phyloP scores from a whole-genome alignment of 2,888 invertebrate species.

The Drosophila melanocephala region DNA sequence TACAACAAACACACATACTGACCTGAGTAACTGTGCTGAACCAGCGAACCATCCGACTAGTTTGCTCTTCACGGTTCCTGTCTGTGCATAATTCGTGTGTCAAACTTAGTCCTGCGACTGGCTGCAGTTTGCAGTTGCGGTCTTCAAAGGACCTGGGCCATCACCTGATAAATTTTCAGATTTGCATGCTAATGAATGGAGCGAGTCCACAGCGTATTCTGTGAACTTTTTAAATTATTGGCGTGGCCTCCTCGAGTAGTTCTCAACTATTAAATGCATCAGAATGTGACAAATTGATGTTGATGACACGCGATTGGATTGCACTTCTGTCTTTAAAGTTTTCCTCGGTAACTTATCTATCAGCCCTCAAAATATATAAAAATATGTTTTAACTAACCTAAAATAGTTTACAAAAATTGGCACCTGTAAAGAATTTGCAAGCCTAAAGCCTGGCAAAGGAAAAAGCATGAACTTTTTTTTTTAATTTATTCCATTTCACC shows the following conservation, averaged over 20 bases:
- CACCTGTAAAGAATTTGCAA: background rate
- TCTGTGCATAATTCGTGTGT: slow-evolving; percentile 27
- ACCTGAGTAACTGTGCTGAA: background rate
- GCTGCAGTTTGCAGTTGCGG: slow-evolving; percentile 7
- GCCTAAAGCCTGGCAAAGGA: background rate
- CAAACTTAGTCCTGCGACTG: slow-evolving; percentile 36
- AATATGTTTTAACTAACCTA: background rate
- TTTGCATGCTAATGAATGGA: slow-evolving; percentile 62
- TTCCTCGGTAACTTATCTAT: background rate
- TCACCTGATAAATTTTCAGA: slow-evolving; percentile 58
- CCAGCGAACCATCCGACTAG: background rate
- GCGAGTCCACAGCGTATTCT: background rate
- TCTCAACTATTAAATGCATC: background rate
- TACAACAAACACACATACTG: background rate
- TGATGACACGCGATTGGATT: background rate
- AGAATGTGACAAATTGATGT: background rate
- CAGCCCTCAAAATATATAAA: background rate
- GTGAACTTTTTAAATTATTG: slow-evolving; percentile 31
- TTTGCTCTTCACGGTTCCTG: slow-evolving; percentile 20
- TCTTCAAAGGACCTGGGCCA: slow-evolving; percentile 5
- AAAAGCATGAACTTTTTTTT: background rate
- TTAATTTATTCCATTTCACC: background rate
- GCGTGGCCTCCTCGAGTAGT: background rate
- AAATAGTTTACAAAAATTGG: background rate
- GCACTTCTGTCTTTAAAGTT: too few relatives aligned